A percentile compares a stretch with the other conserved stretches of the same genome.
These are phyloP conservation scores for Falco naumanni DNA, from an alignment of 2,797 vertebrate species.

Conservation along the genomic window DNA sequence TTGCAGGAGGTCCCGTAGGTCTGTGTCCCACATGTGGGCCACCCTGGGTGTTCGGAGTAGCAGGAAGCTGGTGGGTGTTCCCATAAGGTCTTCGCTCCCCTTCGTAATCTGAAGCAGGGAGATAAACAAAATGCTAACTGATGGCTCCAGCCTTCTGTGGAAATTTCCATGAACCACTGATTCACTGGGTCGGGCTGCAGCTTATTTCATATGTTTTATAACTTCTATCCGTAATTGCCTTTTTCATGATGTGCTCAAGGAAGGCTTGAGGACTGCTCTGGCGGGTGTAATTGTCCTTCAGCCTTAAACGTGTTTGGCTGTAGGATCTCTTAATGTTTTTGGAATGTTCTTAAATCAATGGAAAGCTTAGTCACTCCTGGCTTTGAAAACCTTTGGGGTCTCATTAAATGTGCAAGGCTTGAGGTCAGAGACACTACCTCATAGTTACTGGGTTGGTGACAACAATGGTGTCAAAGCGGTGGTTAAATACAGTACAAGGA, in stretches of 20 bases:
- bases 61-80: conserved; percentile 31
- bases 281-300: not conserved
- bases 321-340: not conserved
- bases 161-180: conserved; percentile 61
- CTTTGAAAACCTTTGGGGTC: conserved; percentile 25
- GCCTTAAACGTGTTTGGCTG: not conserved
- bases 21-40: conserved; percentile 54
- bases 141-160: conserved; percentile 35
- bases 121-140: conserved; percentile 13
- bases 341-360: not conserved
- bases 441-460: conserved; percentile 35
- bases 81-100: not conserved
- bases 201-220: conserved; percentile 7
- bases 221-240: not conserved
- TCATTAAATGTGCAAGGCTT: conserved; percentile 9
- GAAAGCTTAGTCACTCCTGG: conserved; percentile 50
- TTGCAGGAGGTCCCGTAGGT: not conserved
- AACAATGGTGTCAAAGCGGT: not conserved
- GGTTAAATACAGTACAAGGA: not conserved
- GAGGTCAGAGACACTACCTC: conserved; percentile 58
- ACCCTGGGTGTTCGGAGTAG: conserved; percentile 35
- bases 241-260: not conserved
- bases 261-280: not conserved
- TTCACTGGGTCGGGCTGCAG: conserved; percentile 26
- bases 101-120: conserved; percentile 22